Evolutionary conservation across 2,113 vertebrate genomes (phyloP).

Genomic region (Anguilla rostrata): DNA sequence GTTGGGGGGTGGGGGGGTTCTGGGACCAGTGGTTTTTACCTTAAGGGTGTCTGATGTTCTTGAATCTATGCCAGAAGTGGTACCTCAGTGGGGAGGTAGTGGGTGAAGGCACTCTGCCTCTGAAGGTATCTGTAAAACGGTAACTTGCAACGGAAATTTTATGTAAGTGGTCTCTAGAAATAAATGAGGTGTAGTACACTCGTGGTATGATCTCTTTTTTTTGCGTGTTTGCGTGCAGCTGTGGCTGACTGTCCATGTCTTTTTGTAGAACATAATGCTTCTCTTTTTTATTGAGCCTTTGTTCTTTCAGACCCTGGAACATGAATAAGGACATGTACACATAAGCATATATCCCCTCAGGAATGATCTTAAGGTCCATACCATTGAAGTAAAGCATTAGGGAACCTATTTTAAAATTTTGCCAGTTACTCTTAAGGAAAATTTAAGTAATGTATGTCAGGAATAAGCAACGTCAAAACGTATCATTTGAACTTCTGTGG

Average conservation of each 20-base stretch:
- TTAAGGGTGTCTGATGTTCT: constrained; percentile 60
- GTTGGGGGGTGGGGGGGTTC: constrained; percentile 32
- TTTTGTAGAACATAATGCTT: background rate
- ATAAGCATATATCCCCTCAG: background rate
- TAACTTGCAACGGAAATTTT: constrained; percentile 82
- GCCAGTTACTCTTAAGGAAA: background rate
- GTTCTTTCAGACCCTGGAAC: background rate
- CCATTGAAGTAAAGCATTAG: background rate
- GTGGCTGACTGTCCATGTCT: background rate
- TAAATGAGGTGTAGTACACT: constrained; percentile 62
- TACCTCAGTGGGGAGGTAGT: constrained; percentile 75
- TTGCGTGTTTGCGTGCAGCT: background rate
- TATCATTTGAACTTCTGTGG: background rate
- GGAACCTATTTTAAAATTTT: background rate
- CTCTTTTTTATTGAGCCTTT: background rate
- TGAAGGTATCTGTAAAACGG: constrained; percentile 55
- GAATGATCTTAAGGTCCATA: background rate
- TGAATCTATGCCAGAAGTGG: constrained; percentile 79
- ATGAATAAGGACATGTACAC: background rate
- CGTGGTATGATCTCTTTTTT: constrained; percentile 28
- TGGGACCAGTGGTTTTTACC: constrained; percentile 45
- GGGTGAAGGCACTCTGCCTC: constrained; percentile 50
- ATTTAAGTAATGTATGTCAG: background rate
- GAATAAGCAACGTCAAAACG: background rate
- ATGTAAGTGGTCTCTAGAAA: constrained; percentile 81